Evolutionary conservation across 2,888 invertebrate genomes (phyloP).

Genomic region (Hyles lineata): DNA sequence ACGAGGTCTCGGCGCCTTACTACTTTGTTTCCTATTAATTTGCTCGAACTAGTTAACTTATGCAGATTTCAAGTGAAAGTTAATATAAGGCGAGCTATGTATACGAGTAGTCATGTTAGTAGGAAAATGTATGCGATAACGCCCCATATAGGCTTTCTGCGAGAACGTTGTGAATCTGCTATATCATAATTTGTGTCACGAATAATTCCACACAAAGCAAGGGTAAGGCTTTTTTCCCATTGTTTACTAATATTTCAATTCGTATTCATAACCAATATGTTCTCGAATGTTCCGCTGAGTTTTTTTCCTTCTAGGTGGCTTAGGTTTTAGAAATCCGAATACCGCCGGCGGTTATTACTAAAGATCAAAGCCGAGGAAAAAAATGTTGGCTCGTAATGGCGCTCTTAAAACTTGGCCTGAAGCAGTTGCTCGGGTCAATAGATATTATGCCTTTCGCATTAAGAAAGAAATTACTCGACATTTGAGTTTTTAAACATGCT

Average conservation of each 20-base stretch:
- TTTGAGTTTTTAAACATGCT: neutral
- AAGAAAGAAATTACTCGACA: neutral
- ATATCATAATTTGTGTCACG: neutral
- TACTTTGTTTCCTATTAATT: slow-evolving; percentile 28
- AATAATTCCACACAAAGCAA: neutral
- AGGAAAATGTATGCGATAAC: neutral
- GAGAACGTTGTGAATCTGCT: neutral
- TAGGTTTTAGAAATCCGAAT: slow-evolving; percentile 10
- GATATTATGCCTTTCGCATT: slow-evolving; percentile 15
- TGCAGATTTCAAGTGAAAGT: slow-evolving; percentile 41
- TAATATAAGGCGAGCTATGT: neutral
- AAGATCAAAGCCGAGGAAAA: slow-evolving; percentile 29
- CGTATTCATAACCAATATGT: neutral
- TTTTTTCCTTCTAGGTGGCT: slow-evolving; percentile 1
- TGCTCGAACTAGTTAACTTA: slow-evolving; percentile 45
- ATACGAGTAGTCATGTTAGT: slow-evolving; percentile 9
- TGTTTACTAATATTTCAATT: neutral
- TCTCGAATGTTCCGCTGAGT: neutral
- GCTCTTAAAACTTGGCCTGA: slow-evolving; percentile 11
- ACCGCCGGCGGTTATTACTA: slow-evolving; percentile 10
- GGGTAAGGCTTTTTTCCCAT: neutral
- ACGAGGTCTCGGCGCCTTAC: neutral
- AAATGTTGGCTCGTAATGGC: slow-evolving; percentile 24
- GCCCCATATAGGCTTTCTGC: neutral
- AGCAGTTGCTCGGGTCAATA: slow-evolving; percentile 19